A percentile compares a stretch with the other conserved stretches of the same genome.
Conservation (phyloP, 2,888 invertebrate species). For the Acronicta alni region DNA sequence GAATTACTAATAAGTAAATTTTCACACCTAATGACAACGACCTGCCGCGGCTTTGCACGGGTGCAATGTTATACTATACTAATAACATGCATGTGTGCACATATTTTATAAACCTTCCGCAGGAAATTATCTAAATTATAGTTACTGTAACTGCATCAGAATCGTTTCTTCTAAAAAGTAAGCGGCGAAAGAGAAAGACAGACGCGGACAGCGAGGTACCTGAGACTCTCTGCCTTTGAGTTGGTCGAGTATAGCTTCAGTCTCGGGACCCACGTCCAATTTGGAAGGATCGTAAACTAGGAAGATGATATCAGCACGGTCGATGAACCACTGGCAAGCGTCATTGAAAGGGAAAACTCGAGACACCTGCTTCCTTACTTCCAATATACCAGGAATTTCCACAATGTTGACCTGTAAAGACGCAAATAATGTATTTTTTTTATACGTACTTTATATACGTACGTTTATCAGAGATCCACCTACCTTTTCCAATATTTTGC, state of each 20-base stretch:
- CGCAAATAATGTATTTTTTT: neutral
- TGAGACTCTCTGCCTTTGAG: slow-evolving; percentile 97
- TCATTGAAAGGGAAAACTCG: slow-evolving; percentile 98
- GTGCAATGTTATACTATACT: too few species aligned
- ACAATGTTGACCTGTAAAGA: slow-evolving; percentile 95
- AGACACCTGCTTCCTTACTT: slow-evolving; percentile 97
- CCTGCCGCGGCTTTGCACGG: too few species aligned
- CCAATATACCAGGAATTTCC: slow-evolving; percentile 98
- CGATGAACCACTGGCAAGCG: slow-evolving; percentile 99
- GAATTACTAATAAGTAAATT: neutral
- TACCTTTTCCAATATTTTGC: slow-evolving; percentile 96
- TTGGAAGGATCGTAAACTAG: slow-evolving; percentile 98
- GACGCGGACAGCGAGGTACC: too few species aligned
- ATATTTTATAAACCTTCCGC: too few species aligned
- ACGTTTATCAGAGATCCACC: too few species aligned
- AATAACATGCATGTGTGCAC: too few species aligned
- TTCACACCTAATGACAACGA: too few species aligned
- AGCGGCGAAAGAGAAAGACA: too few species aligned
- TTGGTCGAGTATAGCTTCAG: slow-evolving; percentile 98
- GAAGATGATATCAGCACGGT: slow-evolving; percentile 98
- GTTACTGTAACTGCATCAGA: too few species aligned
- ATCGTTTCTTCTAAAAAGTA: too few species aligned
- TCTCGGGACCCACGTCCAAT: slow-evolving; percentile 98
- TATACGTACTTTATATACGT: neutral
- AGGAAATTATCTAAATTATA: too few species aligned